Evolutionary conservation across 2,797 vertebrate genomes (phyloP).

Genomic region (Coreius guichenoti): DNA sequence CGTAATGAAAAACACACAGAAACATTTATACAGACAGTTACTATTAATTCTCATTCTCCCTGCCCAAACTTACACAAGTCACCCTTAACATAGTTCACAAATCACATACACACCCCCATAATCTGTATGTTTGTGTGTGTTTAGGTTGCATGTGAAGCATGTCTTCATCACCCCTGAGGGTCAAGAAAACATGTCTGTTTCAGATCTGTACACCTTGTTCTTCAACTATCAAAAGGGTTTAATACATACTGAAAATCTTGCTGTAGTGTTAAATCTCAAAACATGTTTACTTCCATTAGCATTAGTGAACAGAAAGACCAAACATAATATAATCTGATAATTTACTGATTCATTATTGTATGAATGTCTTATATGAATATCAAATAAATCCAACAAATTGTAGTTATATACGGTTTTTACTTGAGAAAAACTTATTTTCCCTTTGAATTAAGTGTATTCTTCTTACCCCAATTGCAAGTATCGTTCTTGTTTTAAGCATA

Average conservation of each 20-base stretch:
- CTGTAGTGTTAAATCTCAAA: background rate
- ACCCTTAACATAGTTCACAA: background rate
- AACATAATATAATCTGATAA: background rate
- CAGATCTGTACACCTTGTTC: background rate
- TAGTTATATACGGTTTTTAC: background rate
- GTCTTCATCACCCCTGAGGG: background rate
- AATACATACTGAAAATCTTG: background rate
- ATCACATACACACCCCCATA: background rate
- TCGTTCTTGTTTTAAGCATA: too few species aligned
- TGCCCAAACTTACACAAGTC: background rate
- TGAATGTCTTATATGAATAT: background rate
- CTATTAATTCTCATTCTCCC: background rate
- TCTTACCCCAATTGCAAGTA: too few species aligned
- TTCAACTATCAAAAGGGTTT: background rate
- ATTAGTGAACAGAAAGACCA: background rate
- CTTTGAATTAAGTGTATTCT: background rate
- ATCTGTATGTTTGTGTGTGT: slow-evolving; percentile 9
- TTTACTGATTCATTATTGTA: background rate
- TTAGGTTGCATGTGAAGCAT: background rate
- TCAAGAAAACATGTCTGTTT: slow-evolving; percentile 13
- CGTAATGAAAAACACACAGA: background rate
- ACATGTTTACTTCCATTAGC: background rate
- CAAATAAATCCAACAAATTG: background rate
- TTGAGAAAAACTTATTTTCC: background rate
- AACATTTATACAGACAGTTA: background rate